Evolutionary conservation across 2,113 vertebrate genomes (phyloP).

Genomic region (Cairina moschata): DNA sequence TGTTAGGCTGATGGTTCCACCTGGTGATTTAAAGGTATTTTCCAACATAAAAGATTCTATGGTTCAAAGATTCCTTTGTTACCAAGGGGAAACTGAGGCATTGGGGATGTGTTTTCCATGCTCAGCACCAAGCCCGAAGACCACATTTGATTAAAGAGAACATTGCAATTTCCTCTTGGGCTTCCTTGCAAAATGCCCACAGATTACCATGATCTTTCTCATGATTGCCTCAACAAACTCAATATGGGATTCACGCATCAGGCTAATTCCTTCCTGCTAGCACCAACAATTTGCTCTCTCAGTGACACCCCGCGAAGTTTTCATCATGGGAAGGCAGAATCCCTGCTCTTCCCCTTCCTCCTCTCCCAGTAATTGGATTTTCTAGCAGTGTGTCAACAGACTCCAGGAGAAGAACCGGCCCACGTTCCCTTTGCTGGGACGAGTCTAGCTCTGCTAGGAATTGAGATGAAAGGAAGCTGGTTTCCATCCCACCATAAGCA

Average conservation of each 20-base stretch:
- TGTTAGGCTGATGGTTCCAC: background rate
- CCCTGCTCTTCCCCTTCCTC: background rate
- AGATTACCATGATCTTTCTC: background rate
- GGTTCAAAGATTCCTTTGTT: background rate
- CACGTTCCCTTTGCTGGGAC: constrained; percentile 59
- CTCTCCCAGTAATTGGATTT: background rate
- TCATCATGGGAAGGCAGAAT: background rate
- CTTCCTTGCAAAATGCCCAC: background rate
- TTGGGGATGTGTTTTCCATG: background rate
- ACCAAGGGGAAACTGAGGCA: background rate
- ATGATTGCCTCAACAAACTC: background rate
- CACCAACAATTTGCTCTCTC: constrained; percentile 34
- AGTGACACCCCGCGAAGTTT: background rate
- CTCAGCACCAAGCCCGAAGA: background rate
- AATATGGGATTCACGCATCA: background rate
- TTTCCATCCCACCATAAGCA: constrained; percentile 49
- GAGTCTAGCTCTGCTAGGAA: constrained; percentile 56
- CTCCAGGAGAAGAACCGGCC: background rate
- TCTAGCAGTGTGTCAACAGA: constrained; percentile 45
- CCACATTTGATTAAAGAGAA: background rate
- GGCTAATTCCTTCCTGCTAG: constrained; percentile 12
- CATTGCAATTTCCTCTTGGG: background rate
- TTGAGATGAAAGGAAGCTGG: constrained; percentile 60
- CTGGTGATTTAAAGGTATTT: background rate
- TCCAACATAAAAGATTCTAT: background rate